Evolutionary conservation across 2,113 vertebrate species (phyloP).

Genomic region (Neolamprologus kungweensis): DNA sequence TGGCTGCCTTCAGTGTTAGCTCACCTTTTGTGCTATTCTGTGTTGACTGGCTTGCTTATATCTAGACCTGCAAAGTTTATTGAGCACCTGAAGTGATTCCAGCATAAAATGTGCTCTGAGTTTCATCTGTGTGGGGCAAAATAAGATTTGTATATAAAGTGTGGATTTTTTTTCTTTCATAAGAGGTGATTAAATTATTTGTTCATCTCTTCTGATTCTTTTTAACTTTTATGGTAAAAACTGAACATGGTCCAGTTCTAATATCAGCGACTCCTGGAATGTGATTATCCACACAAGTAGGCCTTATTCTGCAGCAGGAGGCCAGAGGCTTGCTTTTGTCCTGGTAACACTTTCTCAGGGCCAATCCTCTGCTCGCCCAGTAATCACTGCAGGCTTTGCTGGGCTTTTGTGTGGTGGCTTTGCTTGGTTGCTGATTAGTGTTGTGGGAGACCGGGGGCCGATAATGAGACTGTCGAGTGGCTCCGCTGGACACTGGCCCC

Average conservation of each 20-base stretch:
- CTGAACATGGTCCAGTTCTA: not conserved
- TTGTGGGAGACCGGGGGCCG: constrained; percentile 2
- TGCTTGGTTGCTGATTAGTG: constrained; percentile 32
- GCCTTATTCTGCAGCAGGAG: constrained; percentile 1
- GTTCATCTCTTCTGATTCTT: not conserved
- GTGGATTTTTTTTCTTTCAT: not conserved
- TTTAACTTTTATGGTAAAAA: not conserved
- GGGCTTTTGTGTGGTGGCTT: constrained; percentile 19
- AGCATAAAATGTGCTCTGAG: not conserved
- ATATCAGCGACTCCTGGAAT: not conserved
- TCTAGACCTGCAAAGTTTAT: not conserved
- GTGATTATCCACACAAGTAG: constrained; percentile 9
- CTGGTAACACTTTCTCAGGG: constrained; percentile 25
- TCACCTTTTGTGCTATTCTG: not conserved
- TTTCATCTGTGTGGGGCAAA: not conserved
- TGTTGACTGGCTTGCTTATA: not conserved
- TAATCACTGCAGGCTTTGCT: constrained; percentile 37
- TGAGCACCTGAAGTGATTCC: not conserved
- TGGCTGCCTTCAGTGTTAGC: not conserved
- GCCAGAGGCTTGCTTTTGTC: constrained; percentile 34
- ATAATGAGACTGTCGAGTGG: constrained; percentile 57
- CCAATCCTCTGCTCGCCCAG: constrained; percentile 4
- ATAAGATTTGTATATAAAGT: not conserved
- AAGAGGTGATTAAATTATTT: not conserved
- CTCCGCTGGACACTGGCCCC: constrained; percentile 24